phyloP scores from a whole-genome alignment of 2,888 invertebrate species.

The Lepidocyrtinus sp. region DNA sequence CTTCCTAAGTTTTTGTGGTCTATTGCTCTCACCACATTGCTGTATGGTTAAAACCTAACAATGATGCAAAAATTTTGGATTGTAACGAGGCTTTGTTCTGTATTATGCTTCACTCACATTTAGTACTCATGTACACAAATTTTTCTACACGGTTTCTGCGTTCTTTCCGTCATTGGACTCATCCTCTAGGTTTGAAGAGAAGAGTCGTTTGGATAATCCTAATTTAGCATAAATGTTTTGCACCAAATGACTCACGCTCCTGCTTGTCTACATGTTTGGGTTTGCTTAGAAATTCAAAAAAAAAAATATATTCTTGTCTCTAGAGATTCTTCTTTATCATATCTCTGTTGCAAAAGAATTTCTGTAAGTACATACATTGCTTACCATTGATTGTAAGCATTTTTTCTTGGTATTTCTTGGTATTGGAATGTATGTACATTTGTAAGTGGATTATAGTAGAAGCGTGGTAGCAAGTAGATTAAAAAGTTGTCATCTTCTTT shows the following conservation, averaged over 20 bases:
- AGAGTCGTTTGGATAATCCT: conserved; percentile 13
- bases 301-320: conserved; percentile 10
- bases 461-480: conserved; percentile 13
- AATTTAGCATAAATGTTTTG: conserved; percentile 39
- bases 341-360: background rate
- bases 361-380: too few relatives aligned
- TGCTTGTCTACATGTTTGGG: conserved; percentile 3
- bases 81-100: conserved; percentile 7
- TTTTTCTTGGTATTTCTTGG: background rate
- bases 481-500: conserved; percentile 1
- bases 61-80: conserved; percentile 9
- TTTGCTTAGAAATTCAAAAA: conserved; percentile 17
- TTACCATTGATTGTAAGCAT: conserved; percentile 1
- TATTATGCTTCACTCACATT: background rate
- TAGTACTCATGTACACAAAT: background rate
- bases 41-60: background rate
- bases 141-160: background rate
- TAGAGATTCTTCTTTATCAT: background rate
- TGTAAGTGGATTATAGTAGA: conserved; percentile 12
- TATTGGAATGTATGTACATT: background rate
- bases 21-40: background rate
- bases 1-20: conserved; percentile 7
- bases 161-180: background rate
- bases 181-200: background rate
- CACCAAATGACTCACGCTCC: conserved; percentile 38